Conservation (phyloP, 2,888 invertebrate species). For the Amorpha juglandis region DNA sequence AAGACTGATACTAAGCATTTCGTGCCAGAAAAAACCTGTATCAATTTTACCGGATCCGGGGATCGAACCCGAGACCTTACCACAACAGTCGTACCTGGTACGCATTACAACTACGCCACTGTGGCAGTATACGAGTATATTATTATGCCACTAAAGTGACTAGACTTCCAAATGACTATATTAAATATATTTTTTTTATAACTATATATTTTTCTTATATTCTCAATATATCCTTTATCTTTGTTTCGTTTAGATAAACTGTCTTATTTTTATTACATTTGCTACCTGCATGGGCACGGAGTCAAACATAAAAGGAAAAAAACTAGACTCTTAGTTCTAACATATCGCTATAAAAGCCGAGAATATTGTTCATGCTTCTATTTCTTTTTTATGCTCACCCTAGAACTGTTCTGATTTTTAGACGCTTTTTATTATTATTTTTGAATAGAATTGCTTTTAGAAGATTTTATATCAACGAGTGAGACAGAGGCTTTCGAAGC, state of each 20-base stretch:
- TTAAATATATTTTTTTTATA: too few relatives aligned
- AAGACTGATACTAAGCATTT: too few relatives aligned
- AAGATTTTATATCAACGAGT: neutral
- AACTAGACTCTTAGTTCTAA: constrained; percentile 12
- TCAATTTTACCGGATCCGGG: too few relatives aligned
- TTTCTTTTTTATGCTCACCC: neutral
- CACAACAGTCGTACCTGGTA: too few relatives aligned
- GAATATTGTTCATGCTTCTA: constrained; percentile 12
- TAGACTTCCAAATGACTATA: too few relatives aligned
- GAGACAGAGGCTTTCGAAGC: neutral
- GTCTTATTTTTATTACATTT: constrained; percentile 10
- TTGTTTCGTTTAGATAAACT: neutral
- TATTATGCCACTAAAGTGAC: too few relatives aligned
- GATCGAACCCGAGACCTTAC: too few relatives aligned
- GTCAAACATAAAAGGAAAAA: constrained; percentile 5
- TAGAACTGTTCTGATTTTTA: constrained; percentile 6
- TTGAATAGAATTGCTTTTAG: constrained; percentile 12
- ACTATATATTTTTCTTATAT: too few relatives aligned
- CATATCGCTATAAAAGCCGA: constrained; percentile 22
- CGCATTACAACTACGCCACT: too few relatives aligned
- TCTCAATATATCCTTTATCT: neutral
- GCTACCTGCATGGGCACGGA: neutral
- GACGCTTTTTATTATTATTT: too few relatives aligned
- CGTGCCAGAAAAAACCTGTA: too few relatives aligned
- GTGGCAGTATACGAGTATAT: too few relatives aligned